phyloP scores from a whole-genome alignment of 2,797 vertebrate species.

The Apogon talboti region DNA sequence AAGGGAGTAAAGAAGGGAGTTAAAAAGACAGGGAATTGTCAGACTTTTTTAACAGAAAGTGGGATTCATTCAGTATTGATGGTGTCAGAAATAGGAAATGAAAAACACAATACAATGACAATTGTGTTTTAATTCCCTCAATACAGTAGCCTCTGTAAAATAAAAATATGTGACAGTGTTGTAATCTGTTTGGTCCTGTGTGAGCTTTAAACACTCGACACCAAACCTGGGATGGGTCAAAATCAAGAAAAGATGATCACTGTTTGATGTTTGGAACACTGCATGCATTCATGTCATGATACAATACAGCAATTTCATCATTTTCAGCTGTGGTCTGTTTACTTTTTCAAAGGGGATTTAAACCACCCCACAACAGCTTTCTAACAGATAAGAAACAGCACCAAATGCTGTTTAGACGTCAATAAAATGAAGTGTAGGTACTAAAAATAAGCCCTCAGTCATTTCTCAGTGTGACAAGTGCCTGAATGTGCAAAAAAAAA shows the following conservation, averaged over 20 bases:
- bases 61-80: conserved; percentile 22
- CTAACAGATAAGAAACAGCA: neutral
- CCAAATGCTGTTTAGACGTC: neutral
- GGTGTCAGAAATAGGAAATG: neutral
- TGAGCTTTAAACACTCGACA: conserved; percentile 9
- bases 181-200: neutral
- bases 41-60: conserved; percentile 18
- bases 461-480: conserved; percentile 7
- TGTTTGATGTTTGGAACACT: conserved; percentile 46
- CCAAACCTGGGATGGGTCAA: conserved; percentile 15
- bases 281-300: conserved; percentile 51
- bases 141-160: neutral
- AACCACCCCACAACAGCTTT: neutral
- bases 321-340: conserved; percentile 32
- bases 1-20: conserved; percentile 12
- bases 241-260: conserved; percentile 4
- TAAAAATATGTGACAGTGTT: neutral
- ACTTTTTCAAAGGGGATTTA: conserved; percentile 2
- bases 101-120: neutral
- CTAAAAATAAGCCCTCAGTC: too few species aligned
- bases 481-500: conserved; percentile 16
- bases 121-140: neutral
- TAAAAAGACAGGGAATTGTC: conserved; percentile 32
- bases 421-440: neutral
- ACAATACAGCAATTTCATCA: conserved; percentile 37